Percentiles rank a stretch among this genome's conserved stretches.
Evolutionary conservation across 2,888 invertebrate species (phyloP).

Genomic region (Bombylius discolor): DNA sequence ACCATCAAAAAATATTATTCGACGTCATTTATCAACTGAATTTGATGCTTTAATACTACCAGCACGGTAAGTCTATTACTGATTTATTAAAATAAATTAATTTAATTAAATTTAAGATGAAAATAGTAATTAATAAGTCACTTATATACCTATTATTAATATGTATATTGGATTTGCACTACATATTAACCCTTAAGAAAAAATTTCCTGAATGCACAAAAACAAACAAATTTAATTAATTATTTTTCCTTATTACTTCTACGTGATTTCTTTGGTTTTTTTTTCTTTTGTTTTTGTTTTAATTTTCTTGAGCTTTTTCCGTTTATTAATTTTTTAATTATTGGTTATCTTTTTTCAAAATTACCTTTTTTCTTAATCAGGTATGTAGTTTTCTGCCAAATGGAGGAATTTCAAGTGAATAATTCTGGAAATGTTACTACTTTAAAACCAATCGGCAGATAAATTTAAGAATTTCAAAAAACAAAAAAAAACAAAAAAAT

Average conservation of each 20-base stretch:
- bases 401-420: slow-evolving; percentile 71
- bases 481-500: background rate
- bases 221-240: too few species aligned
- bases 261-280: background rate
- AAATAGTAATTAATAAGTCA: too few species aligned
- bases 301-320: background rate
- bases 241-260: too few species aligned
- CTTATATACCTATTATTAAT: too few species aligned
- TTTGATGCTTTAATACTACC: slow-evolving; percentile 82
- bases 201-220: too few species aligned
- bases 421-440: slow-evolving; percentile 52
- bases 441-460: slow-evolving; percentile 26
- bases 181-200: too few species aligned
- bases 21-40: slow-evolving; percentile 82
- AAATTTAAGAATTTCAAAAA: slow-evolving; percentile 11
- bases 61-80: slow-evolving; percentile 57
- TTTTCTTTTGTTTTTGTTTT: background rate
- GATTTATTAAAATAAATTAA: too few species aligned
- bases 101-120: too few species aligned
- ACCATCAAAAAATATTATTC: slow-evolving; percentile 82
- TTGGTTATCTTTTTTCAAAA: too few species aligned
- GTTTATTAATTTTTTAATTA: background rate
- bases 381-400: slow-evolving; percentile 75
- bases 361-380: slow-evolving; percentile 30
- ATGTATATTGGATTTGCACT: too few species aligned